phyloP scores from a whole-genome alignment of 2,113 vertebrate genomes.

The Chroicocephalus ridibundus region DNA sequence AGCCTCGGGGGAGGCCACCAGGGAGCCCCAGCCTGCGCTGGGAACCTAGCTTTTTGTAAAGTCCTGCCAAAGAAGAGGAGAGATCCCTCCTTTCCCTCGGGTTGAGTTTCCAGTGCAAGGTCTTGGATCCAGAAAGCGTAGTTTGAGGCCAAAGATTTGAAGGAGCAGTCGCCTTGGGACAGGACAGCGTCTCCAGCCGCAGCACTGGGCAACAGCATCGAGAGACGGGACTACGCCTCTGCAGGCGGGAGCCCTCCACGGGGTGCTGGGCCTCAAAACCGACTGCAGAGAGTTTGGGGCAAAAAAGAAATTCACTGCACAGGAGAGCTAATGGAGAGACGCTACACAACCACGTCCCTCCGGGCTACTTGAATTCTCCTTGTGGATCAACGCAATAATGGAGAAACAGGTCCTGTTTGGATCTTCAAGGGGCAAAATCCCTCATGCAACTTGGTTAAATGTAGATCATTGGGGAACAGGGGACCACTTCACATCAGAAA shows the following conservation, averaged over 20 bases:
- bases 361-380: neutral
- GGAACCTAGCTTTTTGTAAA: neutral
- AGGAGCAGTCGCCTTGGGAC: neutral
- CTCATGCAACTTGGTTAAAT: neutral
- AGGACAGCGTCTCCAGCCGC: neutral
- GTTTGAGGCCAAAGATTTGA: neutral
- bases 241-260: fast-evolving
- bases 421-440: neutral
- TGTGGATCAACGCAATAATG: neutral
- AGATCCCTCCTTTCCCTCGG: neutral
- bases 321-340: neutral
- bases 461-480: neutral
- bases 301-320: neutral
- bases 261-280: neutral
- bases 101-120: neutral
- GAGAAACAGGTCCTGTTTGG: neutral
- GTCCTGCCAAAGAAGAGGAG: neutral
- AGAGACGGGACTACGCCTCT: neutral
- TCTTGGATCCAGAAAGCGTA: neutral
- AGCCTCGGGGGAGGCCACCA: neutral
- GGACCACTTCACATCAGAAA: neutral
- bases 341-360: neutral
- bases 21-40: neutral
- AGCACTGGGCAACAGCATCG: neutral
- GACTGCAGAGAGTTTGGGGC: neutral